Evolutionary conservation across 35 echinoderm and acorn worm species (phyloP).

Genomic region (Lytechinus variegatus): DNA sequence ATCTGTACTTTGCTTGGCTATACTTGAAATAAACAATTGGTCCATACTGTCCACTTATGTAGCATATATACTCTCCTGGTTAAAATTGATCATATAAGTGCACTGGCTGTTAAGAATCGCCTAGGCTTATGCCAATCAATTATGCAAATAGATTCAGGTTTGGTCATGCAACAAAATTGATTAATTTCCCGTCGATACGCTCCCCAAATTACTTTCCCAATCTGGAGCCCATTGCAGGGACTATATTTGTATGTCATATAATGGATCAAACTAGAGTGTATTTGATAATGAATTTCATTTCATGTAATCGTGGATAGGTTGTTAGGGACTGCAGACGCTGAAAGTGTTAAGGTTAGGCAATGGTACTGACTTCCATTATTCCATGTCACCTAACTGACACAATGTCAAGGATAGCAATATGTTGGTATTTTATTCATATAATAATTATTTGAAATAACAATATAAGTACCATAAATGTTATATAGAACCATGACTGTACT

Average conservation of each 20-base stretch:
- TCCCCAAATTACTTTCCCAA: not conserved
- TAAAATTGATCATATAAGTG: slow-evolving; percentile 14
- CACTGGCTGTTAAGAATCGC: not conserved
- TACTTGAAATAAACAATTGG: not conserved
- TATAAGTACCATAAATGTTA: not conserved
- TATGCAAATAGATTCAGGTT: slow-evolving; percentile 2
- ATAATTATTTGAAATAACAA: no score
- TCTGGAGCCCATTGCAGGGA: not conserved
- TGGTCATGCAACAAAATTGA: slow-evolving; percentile 18
- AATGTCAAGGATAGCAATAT: no score
- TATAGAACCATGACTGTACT: not conserved
- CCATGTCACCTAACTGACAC: not conserved
- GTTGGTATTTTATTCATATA: no score
- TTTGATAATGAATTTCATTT: not conserved
- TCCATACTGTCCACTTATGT: not conserved
- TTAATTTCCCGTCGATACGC: not conserved
- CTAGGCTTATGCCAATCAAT: not conserved
- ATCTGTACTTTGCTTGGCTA: not conserved
- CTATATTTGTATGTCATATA: not conserved
- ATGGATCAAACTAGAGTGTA: not conserved
- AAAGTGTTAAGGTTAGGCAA: not conserved
- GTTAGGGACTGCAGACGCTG: not conserved
- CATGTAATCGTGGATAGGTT: not conserved
- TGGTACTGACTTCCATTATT: not conserved
- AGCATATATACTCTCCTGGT: not conserved